Evolutionary conservation across 2,113 vertebrate species (phyloP).

Genomic region (Dryoscopus gambensis): DNA sequence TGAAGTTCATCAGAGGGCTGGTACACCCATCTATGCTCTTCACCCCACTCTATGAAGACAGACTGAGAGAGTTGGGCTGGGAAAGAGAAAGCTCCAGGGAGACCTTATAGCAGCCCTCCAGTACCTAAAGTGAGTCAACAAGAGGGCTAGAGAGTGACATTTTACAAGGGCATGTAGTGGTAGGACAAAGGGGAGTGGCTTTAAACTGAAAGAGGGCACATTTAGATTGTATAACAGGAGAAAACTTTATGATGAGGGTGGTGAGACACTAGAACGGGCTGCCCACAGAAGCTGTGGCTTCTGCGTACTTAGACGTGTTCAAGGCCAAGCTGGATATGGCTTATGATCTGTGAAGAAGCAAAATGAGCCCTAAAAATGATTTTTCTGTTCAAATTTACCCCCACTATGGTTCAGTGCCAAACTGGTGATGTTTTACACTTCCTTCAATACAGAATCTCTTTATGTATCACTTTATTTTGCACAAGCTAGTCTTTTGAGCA

Average conservation of each 20-base stretch:
- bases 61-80: background rate
- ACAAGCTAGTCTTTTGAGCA: background rate
- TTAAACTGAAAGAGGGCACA: background rate
- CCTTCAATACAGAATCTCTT: background rate
- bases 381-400: background rate
- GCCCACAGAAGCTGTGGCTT: background rate
- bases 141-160: background rate
- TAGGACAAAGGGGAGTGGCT: background rate
- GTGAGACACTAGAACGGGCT: background rate
- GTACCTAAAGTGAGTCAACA: fast-evolving
- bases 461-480: background rate
- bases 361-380: background rate
- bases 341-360: background rate
- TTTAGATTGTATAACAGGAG: background rate
- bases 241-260: background rate
- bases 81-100: background rate
- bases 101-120: background rate
- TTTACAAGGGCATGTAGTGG: background rate
- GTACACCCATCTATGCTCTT: background rate
- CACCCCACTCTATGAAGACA: too few relatives aligned
- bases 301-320: background rate
- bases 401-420: background rate
- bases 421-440: background rate
- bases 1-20: background rate
- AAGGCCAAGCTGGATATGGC: background rate